Percentiles rank a stretch among this genome's conserved stretches.
Evolutionary conservation across 2,113 vertebrate genomes (phyloP).

Genomic region (Rhegmatorhina hoffmannsi): DNA sequence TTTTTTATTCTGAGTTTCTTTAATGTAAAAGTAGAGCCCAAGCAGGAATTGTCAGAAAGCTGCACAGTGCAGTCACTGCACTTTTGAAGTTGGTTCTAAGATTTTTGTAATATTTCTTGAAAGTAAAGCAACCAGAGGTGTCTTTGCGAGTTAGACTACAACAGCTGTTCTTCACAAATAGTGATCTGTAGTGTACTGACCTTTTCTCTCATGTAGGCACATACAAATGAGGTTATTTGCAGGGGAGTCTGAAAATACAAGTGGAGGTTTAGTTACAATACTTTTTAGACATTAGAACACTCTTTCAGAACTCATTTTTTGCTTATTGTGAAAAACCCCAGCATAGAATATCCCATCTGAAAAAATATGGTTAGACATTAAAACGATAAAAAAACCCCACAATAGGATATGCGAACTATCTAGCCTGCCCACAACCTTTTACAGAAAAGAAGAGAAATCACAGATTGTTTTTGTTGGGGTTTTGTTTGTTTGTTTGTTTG

Average conservation of each 20-base stretch:
- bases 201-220: neutral
- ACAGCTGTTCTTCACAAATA: neutral
- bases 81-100: neutral
- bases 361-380: neutral
- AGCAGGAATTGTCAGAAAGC: constrained; percentile 10
- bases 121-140: neutral
- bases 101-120: neutral
- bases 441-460: neutral
- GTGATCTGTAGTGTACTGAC: neutral
- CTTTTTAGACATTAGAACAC: neutral
- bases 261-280: neutral
- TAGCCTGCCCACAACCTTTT: neutral
- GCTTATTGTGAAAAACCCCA: neutral
- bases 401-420: neutral
- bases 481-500: neutral
- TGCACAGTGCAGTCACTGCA: neutral
- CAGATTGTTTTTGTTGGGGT: neutral
- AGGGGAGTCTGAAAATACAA: neutral
- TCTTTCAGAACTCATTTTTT: neutral
- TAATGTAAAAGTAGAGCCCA: constrained; percentile 12
- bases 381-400: neutral
- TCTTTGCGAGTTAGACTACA: neutral
- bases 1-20: constrained; percentile 27
- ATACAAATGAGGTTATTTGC: neutral
- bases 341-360: neutral